phyloP scores from a whole-genome alignment of 2,113 vertebrate genomes.

The Axis porcinus region DNA sequence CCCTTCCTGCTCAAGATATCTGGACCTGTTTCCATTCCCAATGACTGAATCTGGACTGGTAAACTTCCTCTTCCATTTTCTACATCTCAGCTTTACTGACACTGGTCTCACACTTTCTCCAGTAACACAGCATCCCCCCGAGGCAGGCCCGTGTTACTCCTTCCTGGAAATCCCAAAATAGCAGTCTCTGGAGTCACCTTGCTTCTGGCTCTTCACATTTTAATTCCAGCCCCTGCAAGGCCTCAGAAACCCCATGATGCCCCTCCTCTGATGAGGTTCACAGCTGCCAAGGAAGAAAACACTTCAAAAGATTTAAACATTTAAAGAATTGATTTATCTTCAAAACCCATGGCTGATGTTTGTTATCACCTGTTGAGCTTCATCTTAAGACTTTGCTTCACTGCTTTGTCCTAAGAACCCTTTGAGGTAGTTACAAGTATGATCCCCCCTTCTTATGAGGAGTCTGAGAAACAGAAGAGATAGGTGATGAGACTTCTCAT shows the following conservation, averaged over 20 bases:
- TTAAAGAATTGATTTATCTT: neutral
- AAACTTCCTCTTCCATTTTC: neutral
- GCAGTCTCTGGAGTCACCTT: too few species aligned
- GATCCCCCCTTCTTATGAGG: too few species aligned
- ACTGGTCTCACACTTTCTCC: neutral
- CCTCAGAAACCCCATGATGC: neutral
- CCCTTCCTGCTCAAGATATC: neutral
- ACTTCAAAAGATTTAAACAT: too few species aligned
- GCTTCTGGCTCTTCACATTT: neutral
- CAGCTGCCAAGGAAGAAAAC: neutral
- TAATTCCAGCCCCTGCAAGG: neutral
- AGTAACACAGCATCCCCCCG: rapidly evolving
- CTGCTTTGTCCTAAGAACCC: neutral
- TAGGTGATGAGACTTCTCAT: neutral
- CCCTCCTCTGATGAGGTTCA: neutral
- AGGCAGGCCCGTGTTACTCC: rapidly evolving
- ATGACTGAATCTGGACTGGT: too few species aligned
- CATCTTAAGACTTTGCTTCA: neutral
- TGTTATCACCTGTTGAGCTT: neutral
- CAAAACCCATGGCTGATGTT: too few species aligned
- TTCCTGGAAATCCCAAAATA: neutral
- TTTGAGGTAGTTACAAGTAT: too few species aligned
- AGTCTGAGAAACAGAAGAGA: neutral
- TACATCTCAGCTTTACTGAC: neutral
- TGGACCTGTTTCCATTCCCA: neutral